Base-by-base conservation (phyloP, 1,140 invertebrate genomes). In the Caerostris darwini region DNA sequence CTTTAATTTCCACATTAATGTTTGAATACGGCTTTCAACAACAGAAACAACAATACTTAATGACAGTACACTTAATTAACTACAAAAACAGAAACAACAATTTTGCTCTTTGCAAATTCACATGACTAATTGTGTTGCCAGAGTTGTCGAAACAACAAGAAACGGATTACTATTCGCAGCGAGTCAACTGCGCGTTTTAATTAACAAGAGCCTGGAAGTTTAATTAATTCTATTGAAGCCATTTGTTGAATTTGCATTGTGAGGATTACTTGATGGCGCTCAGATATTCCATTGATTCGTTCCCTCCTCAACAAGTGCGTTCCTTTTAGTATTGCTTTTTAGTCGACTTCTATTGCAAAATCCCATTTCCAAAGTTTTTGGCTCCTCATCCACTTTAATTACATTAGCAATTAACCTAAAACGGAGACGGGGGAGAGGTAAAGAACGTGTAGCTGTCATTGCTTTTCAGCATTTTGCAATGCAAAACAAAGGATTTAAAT, bases 181-280 rank as follows among this genome's bases (percentile, higher is more conserved):
- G 53, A 57, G 14, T 14, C 7, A 8, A 83, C n/a, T 34, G 7
- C 34, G 50, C 34, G 17, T 83, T 58, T 83, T 83, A 83, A 83
- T 83, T 83, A 58, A 83, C 82, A 7, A 83, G 56, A 19, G 53
- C 17, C 54, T 17, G 3, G 82, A 17, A 17, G 54, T 58, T 83
- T 83, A 83, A 83, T 83, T 83, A 83, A 83, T 83, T 83, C 82
- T 19, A 83, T 83, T 34, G 82, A 83, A 83, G 82, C 19, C n/a
- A 83, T 83, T 83, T 83, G 82, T 58, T 83, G 82, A 83, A 57
- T 34, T 56, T 4, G 56, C 56, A 57, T 83, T 83, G 54, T 19
- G 17, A 57, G 82, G 82, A 58, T 57, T 57, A 58, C 14, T 58
- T 83, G 54, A 83, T 34, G 53, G 56, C 6, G 3, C 34, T 77